Evolutionary conservation across 2,888 invertebrate species (phyloP), one percentile per base, ranked within the genome.

Genomic region (Ophioninae sp.): DNA sequence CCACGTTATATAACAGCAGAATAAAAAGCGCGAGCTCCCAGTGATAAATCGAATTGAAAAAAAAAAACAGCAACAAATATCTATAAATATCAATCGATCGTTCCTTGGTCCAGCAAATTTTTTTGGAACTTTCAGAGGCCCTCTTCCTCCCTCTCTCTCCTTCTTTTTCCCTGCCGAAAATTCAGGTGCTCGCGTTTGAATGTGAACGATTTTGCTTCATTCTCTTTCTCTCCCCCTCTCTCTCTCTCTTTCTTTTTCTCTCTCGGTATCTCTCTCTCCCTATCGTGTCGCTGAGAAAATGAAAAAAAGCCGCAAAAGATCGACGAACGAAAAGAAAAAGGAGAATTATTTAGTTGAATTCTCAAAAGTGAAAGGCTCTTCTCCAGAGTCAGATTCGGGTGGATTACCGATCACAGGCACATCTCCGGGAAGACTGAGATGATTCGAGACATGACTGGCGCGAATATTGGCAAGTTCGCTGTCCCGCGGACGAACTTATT

Each of bases 361-460:
- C 17, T 17, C 51, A 61, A 56, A 13, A 23, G 41, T 39, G 13
- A 23, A 23, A 71, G 9, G n/a, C 17, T 8, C 61, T 82, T 82
- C 76, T 82, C 84, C 81, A 82, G 51, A 51, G 79, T 22, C 73
- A 22, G 13, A 13, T 44, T 72, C 44, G 61, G 41, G 41, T 7
- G 79, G 67, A 79, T 80, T 83, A 88, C 91, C 88, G 89, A 89
- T 89, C 91, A 89, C 87, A 88, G 88, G 87, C 89, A 86, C 90
- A 91, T 90, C 92, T 90, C 90, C 88, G 88, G 88, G 87, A 86
- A 88, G 90, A 92, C 92, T 92, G 92, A 90, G 88, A 87, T 86
- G 86, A 78, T 59, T 63, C 74, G 79, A 82, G 81, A 79, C 74
- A 86, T 84, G 86, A 83, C 85, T 85, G 86, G 86, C 87, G 87